Percentiles rank a stretch among this genome's conserved stretches.
Evolutionary conservation across 2,888 invertebrate genomes (phyloP).

Genomic region (Luperina testacea): DNA sequence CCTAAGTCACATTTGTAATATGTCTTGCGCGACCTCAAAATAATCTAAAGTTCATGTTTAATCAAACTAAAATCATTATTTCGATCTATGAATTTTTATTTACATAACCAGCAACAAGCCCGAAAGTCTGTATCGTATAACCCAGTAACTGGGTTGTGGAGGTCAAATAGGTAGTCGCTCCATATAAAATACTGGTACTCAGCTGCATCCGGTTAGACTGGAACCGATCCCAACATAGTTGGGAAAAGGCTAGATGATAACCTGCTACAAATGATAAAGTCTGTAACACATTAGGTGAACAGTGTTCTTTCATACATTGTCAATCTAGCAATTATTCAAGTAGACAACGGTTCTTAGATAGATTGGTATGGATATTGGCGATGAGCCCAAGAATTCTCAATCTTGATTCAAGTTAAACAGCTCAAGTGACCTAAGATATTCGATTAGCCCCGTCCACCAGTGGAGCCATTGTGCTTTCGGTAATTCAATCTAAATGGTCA

Average conservation of each 20-base stretch:
- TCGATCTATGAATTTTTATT: constrained; percentile 26
- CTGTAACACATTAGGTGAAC: constrained; percentile 4
- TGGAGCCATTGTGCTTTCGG: constrained; percentile 78
- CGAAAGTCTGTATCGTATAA: background rate
- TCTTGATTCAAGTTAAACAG: constrained; percentile 29
- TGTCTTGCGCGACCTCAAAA: constrained; percentile 54
- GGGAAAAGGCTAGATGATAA: background rate
- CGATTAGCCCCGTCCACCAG: constrained; percentile 75
- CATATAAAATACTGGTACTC: too few species aligned
- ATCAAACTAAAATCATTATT: constrained; percentile 44
- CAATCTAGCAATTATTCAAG: constrained; percentile 4
- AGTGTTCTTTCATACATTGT: constrained; percentile 9
- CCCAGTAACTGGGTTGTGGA: background rate
- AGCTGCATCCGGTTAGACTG: background rate
- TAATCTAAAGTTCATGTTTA: constrained; percentile 52
- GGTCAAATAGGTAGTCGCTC: too few species aligned
- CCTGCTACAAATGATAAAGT: constrained; percentile 19
- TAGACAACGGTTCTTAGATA: constrained; percentile 4
- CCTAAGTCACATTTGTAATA: constrained; percentile 46
- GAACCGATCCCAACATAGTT: background rate
- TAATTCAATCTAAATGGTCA: constrained; percentile 83
- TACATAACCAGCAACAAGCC: constrained; percentile 21
- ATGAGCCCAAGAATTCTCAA: constrained; percentile 42
- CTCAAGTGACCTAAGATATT: constrained; percentile 54
- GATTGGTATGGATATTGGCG: constrained; percentile 5